These are phyloP conservation scores for Podilymbus podiceps DNA, from an alignment of 2,113 vertebrate species.

Conservation along the genomic window DNA sequence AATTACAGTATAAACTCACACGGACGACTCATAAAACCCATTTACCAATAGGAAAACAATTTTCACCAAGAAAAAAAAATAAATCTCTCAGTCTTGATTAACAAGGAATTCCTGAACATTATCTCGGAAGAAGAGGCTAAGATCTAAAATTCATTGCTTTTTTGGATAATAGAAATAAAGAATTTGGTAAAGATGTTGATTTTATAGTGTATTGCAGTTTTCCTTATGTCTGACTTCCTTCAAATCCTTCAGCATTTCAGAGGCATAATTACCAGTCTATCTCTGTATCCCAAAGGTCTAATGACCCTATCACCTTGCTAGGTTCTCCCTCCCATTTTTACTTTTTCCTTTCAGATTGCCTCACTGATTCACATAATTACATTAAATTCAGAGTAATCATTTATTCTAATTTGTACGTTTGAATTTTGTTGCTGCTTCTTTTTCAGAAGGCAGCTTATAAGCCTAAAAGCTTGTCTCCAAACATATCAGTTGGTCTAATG, in stretches of 20 bases:
- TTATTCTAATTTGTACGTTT: not conserved
- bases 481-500: not conserved
- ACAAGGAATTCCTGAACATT: not conserved
- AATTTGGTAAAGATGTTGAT: not conserved
- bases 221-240: not conserved
- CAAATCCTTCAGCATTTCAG: not conserved
- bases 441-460: not conserved
- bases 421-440: not conserved
- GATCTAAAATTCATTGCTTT: not conserved
- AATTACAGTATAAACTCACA: not conserved
- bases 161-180: not conserved
- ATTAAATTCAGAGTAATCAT: not conserved
- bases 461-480: not conserved
- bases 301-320: not conserved
- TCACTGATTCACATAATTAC: not conserved
- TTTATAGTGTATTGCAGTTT: not conserved
- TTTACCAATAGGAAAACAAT: not conserved
- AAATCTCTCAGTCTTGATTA: not conserved
- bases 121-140: not conserved
- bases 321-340: not conserved
- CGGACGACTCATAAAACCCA: not conserved
- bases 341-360: not conserved
- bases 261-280: not conserved
- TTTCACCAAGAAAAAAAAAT: not conserved
- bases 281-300: not conserved